Base-by-base conservation (phyloP, 2,888 invertebrate species). In the Entomobrya proxima region DNA sequence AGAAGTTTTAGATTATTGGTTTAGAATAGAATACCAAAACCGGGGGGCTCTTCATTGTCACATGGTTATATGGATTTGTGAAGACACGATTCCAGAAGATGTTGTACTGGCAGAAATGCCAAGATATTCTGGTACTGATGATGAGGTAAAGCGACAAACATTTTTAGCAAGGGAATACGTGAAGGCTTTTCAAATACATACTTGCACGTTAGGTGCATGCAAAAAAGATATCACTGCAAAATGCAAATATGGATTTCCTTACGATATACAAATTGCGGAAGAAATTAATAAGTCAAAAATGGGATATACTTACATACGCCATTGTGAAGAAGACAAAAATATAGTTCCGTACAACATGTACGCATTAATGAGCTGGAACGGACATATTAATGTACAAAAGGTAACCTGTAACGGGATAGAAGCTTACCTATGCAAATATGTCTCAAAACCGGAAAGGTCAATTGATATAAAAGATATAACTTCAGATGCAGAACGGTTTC, bases 241-340 rank as follows among this genome's bases (percentile, higher is more conserved):
- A 18, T 75, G 75, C 18, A 75, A 32, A 32, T 75, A 75, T 52
- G 75, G 75, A n/a, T 75, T 75, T 75, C 75, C 75, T n/a, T 75
- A 18, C 21, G 50, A 50, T 5, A 15, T 75, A 5, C 75, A 75
- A 75, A 1, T 18, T 2, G 15, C 30, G 18, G 75, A 75, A 32
- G n/a, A 30, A 15, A 32, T 52, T n/a, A 52, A 32, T 32, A 40
- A 30, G 3, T 52, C 50, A 1, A 75, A 50, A 50, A 75, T 75
- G 52, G 75, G 75, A 3, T 75, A 32, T 32, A 30, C 50, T 7
- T 75, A 75, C 30, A n/a, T 50, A 4, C 50, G 75, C 7, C 50
- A 52, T 13, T n/a, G 32, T 30, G 75, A 75, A 9, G 75, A 75
- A 52, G 52, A 75, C 32, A 75, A n/a, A 50, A 32, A 52, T 40